A percentile compares a stretch with the other conserved stretches of the same genome.
phyloP scores from a whole-genome alignment of 2,888 invertebrate species.

The Trichogramma dendrolimi region DNA sequence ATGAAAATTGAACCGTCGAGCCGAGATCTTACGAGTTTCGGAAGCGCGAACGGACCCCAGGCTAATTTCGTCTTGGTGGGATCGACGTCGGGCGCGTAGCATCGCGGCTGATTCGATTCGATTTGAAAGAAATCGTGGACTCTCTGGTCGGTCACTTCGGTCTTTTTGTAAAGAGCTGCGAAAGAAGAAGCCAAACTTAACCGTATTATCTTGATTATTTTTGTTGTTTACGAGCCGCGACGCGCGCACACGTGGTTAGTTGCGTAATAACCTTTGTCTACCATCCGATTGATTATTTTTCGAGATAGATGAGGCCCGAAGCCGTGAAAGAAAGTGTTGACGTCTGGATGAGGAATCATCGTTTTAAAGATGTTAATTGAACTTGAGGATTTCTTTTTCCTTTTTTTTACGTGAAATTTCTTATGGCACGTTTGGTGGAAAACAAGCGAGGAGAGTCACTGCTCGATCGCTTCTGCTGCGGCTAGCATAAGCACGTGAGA shows the following conservation, averaged over 20 bases:
- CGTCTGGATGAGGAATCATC: slow-evolving; percentile 30
- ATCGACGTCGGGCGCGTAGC: slow-evolving; percentile 51
- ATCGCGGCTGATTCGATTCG: slow-evolving; percentile 49
- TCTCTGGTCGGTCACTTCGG: too few relatives aligned
- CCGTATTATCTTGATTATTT: too few relatives aligned
- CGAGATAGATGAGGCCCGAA: slow-evolving; percentile 31
- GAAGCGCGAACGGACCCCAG: slow-evolving; percentile 52
- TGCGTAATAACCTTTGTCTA: slow-evolving; percentile 40
- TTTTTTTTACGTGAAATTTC: background rate
- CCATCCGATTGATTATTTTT: slow-evolving; percentile 46
- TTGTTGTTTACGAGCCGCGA: too few relatives aligned
- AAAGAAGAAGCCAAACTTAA: too few relatives aligned
- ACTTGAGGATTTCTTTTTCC: background rate
- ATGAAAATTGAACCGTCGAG: slow-evolving; percentile 1
- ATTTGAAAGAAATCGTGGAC: slow-evolving; percentile 33
- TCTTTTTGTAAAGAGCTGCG: too few relatives aligned
- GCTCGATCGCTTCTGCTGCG: too few relatives aligned
- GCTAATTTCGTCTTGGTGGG: slow-evolving; percentile 50
- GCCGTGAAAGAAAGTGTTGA: slow-evolving; percentile 29
- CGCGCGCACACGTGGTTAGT: background rate
- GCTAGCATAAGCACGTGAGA: too few relatives aligned
- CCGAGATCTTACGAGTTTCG: slow-evolving; percentile 35
- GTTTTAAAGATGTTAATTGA: background rate
- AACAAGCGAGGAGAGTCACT: too few relatives aligned
- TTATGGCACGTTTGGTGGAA: slow-evolving; percentile 6